A percentile compares a stretch with the other conserved stretches of the same genome.
These are phyloP conservation scores for Onthophagus taurus DNA, from an alignment of 1,140 invertebrate species.

Conservation along the genomic window DNA sequence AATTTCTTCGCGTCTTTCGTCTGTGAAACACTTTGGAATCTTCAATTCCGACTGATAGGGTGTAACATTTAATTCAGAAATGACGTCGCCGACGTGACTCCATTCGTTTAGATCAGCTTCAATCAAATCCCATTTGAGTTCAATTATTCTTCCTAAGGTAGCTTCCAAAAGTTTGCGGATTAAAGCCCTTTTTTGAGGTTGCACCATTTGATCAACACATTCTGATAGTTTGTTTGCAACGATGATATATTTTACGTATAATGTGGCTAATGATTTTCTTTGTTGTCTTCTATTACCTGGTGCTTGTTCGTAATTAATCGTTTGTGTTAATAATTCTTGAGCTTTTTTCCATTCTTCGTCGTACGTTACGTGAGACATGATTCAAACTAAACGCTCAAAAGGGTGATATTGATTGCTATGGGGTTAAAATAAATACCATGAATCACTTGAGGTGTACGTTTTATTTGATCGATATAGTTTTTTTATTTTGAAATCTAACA, in stretches of 20 bases:
- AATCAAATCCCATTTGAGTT: conserved; percentile 76
- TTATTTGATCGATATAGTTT: too few relatives aligned
- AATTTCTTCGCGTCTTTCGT: conserved; percentile 55
- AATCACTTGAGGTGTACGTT: too few relatives aligned
- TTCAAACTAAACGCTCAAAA: too few relatives aligned
- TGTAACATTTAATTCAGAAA: conserved; percentile 47
- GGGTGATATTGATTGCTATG: too few relatives aligned
- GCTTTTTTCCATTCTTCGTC: conserved; percentile 55
- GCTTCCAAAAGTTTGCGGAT: conserved; percentile 71
- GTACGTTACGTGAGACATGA: conserved; percentile 66
- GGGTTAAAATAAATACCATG: too few relatives aligned
- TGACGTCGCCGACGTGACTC: conserved; percentile 75
- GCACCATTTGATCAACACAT: conserved; percentile 84
- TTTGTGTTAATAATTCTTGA: conserved; percentile 52
- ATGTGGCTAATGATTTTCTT: conserved; percentile 45
- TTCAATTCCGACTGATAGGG: conserved; percentile 45
- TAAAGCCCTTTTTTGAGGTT: conserved; percentile 82
- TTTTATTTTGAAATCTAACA: too few relatives aligned
- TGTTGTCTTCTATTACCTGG: conserved; percentile 51
- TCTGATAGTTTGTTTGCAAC: conserved; percentile 65
- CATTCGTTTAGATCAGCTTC: conserved; percentile 77
- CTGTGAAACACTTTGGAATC: conserved; percentile 58
- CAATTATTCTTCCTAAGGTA: conserved; percentile 65
- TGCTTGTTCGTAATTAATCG: conserved; percentile 48
- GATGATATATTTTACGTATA: conserved; percentile 73